A percentile compares a stretch with the other conserved stretches of the same genome.
phyloP scores from a whole-genome alignment of 1,140 invertebrate genomes.

The Hydropsyche tenuis region DNA sequence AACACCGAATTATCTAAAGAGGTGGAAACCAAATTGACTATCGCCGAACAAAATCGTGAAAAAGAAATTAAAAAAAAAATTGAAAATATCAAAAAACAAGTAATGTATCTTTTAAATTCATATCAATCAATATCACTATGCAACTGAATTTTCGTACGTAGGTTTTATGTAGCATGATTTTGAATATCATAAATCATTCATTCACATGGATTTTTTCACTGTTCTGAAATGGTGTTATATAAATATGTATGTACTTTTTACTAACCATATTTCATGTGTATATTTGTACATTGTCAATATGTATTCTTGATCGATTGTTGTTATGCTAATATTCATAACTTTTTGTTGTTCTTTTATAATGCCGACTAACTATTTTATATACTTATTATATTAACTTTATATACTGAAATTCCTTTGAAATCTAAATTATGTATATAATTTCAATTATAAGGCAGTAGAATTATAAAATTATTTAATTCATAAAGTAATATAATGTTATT shows the following conservation, averaged over 20 bases:
- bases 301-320: not conserved
- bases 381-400: not conserved
- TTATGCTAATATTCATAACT: not conserved
- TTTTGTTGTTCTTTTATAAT: conserved; percentile 7
- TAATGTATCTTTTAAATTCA: conserved; percentile 58
- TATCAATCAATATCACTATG: not conserved
- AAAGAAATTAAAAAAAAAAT: conserved; percentile 81
- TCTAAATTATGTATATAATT: not conserved
- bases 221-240: too few relatives aligned
- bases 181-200: too few relatives aligned
- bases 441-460: not conserved
- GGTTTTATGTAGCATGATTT: too few relatives aligned
- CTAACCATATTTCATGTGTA: not conserved
- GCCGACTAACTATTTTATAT: not conserved
- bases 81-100: conserved; percentile 80
- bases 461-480: too few relatives aligned
- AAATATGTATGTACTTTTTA: too few relatives aligned
- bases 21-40: conserved; percentile 75
- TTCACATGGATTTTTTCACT: too few relatives aligned
- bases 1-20: conserved; percentile 72
- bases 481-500: too few relatives aligned
- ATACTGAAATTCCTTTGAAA: too few relatives aligned
- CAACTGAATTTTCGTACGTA: too few relatives aligned
- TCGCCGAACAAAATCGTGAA: conserved; percentile 78
- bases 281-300: not conserved